Evolutionary conservation across 2,797 vertebrate genomes (phyloP).

Genomic region (Lacerta bilineata): DNA sequence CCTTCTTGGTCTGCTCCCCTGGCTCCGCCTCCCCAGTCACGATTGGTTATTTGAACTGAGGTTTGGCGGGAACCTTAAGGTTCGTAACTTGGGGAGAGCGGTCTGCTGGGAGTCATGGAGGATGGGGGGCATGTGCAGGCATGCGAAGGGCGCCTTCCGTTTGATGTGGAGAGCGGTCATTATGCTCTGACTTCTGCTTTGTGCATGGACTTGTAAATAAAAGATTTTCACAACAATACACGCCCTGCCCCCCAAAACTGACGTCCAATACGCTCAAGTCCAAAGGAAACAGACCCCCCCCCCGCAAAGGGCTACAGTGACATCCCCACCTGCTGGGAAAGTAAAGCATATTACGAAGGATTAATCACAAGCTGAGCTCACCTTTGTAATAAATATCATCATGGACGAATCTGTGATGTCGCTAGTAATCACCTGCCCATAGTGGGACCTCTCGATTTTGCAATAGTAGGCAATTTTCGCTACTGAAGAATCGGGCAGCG

Average conservation of each 20-base stretch:
- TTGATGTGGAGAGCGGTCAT: too few relatives aligned
- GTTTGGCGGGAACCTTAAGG: too few relatives aligned
- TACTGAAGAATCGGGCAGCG: slow-evolving; percentile 64
- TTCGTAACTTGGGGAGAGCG: too few relatives aligned
- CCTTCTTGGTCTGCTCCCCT: too few relatives aligned
- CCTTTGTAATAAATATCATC: slow-evolving; percentile 67
- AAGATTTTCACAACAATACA: background rate
- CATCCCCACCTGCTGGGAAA: background rate
- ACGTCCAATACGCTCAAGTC: too few relatives aligned
- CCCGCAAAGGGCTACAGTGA: background rate
- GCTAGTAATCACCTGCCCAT: slow-evolving; percentile 66
- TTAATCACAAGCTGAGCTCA: slow-evolving; percentile 53
- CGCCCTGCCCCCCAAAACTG: too few relatives aligned
- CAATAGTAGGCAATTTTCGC: slow-evolving; percentile 63
- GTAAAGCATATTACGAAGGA: background rate
- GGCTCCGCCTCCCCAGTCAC: too few relatives aligned
- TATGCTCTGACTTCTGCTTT: background rate
- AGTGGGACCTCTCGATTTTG: slow-evolving; percentile 66
- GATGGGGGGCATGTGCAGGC: too few relatives aligned
- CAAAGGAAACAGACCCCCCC: background rate
- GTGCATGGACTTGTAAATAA: background rate
- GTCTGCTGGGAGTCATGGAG: too few relatives aligned
- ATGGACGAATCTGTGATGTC: slow-evolving; percentile 57
- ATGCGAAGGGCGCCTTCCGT: too few relatives aligned
- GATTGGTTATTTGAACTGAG: too few relatives aligned